A percentile compares a stretch with the other conserved stretches of the same genome.
These are phyloP conservation scores for Cosmia trapezina DNA, from an alignment of 2,888 invertebrate genomes.

Conservation along the genomic window DNA sequence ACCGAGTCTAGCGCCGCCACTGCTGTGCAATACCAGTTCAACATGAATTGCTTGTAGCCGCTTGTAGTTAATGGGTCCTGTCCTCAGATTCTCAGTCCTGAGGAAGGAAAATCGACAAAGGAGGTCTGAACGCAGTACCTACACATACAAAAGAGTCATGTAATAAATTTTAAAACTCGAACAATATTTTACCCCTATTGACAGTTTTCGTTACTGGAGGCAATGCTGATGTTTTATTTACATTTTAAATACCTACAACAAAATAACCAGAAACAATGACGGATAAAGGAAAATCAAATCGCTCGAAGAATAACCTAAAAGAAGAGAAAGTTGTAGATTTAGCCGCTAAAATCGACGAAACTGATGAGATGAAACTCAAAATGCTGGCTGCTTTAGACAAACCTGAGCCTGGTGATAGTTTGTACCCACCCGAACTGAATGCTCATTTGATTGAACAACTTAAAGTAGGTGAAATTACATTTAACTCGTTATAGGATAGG, in stretches of 20 bases:
- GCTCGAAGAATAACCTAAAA: constrained; percentile 72
- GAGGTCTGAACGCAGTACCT: not conserved
- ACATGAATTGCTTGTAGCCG: no score
- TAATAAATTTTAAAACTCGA: constrained; percentile 54
- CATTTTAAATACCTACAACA: constrained; percentile 38
- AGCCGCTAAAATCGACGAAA: constrained; percentile 85
- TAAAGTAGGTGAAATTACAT: constrained; percentile 79
- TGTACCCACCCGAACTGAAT: constrained; percentile 92
- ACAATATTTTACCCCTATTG: constrained; percentile 18
- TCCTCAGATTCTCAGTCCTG: not conserved
- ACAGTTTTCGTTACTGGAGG: constrained; percentile 20
- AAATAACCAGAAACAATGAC: constrained; percentile 61
- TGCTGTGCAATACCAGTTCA: no score
- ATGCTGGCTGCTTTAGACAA: constrained; percentile 82
- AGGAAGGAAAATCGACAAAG: not conserved
- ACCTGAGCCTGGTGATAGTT: constrained; percentile 83
- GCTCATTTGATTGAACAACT: constrained; percentile 90
- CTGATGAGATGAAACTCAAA: constrained; percentile 88
- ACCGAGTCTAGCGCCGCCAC: no score
- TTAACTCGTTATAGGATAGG: not conserved
- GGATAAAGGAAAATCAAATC: constrained; percentile 71
- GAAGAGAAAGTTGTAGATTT: constrained; percentile 78
- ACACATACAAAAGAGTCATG: not conserved
- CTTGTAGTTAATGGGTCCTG: no score
- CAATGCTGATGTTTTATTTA: constrained; percentile 49